phyloP scores from a whole-genome alignment of 2,113 vertebrate species.

The Agapornis roseicollis region DNA sequence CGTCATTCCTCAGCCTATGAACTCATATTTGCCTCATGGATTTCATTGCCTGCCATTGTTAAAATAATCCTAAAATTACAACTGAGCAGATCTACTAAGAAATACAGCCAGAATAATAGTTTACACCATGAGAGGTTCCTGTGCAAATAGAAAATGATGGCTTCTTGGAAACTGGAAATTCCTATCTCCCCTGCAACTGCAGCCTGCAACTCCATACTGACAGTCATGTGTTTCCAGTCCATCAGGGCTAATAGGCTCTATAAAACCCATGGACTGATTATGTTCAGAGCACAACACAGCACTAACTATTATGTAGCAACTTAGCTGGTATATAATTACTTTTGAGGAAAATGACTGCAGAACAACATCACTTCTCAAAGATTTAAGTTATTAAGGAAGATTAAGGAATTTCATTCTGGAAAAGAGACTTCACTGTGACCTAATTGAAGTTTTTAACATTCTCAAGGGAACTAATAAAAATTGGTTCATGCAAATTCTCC shows the following conservation, averaged over 20 bases:
- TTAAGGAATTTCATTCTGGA: conserved; percentile 72
- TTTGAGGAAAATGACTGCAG: conserved; percentile 65
- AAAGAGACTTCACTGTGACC: conserved; percentile 72
- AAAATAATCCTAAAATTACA: conserved; percentile 43
- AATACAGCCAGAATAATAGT: conserved; percentile 13
- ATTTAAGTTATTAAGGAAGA: conserved; percentile 74
- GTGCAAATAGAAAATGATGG: neutral
- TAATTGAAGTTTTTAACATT: conserved; percentile 72
- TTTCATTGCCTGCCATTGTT: neutral
- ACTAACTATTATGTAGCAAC: conserved; percentile 48
- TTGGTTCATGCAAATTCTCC: conserved; percentile 69
- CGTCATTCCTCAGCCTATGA: neutral
- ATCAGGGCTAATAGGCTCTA: conserved; percentile 30
- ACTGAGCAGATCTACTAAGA: neutral
- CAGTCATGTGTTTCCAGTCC: conserved; percentile 1
- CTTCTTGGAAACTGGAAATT: neutral
- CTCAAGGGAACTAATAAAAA: conserved; percentile 70
- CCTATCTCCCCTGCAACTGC: neutral
- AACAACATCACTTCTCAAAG: conserved; percentile 69
- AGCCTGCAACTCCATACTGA: neutral
- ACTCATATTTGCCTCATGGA: neutral
- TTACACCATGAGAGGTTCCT: neutral
- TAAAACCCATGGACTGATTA: conserved; percentile 36
- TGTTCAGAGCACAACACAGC: conserved; percentile 30
- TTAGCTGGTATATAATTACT: conserved; percentile 65